Conservation (phyloP, 2,888 invertebrate species). For the Eupithecia insigniata region DNA sequence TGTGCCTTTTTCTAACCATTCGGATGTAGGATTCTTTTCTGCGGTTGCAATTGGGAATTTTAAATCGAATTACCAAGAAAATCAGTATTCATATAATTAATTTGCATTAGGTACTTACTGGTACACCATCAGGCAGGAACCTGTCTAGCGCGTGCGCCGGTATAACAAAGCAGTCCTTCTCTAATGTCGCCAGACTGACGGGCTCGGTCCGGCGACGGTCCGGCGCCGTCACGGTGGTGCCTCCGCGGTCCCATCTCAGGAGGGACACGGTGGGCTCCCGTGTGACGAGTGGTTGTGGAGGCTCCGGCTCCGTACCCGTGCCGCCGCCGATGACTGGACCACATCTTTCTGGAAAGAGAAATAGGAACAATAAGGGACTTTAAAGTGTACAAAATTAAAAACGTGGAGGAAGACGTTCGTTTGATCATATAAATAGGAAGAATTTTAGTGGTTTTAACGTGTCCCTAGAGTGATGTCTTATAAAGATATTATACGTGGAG, state of each 20-base stretch:
- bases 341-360: constrained; percentile 62
- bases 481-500: not conserved
- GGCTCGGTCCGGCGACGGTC: constrained; percentile 85
- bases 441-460: too few species aligned
- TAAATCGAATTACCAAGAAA: not conserved
- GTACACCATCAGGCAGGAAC: constrained; percentile 95
- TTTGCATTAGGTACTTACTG: constrained; percentile 79
- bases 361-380: not conserved
- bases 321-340: constrained; percentile 87
- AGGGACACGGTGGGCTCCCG: constrained; percentile 87
- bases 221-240: constrained; percentile 74
- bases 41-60: not conserved
- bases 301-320: constrained; percentile 86
- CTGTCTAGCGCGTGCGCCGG: constrained; percentile 94
- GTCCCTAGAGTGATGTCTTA: not conserved
- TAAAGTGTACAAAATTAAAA: too few species aligned
- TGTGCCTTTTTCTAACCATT: not conserved
- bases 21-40: not conserved
- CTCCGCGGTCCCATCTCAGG: constrained; percentile 75
- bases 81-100: not conserved
- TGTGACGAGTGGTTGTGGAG: constrained; percentile 88
- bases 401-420: too few species aligned
- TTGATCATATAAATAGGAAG: too few species aligned
- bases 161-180: constrained; percentile 96
- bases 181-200: constrained; percentile 91